Percentiles rank a stretch among this genome's conserved stretches.
These are phyloP conservation scores for Cepphus grylle DNA, from an alignment of 2,113 vertebrate genomes.

Conservation along the genomic window DNA sequence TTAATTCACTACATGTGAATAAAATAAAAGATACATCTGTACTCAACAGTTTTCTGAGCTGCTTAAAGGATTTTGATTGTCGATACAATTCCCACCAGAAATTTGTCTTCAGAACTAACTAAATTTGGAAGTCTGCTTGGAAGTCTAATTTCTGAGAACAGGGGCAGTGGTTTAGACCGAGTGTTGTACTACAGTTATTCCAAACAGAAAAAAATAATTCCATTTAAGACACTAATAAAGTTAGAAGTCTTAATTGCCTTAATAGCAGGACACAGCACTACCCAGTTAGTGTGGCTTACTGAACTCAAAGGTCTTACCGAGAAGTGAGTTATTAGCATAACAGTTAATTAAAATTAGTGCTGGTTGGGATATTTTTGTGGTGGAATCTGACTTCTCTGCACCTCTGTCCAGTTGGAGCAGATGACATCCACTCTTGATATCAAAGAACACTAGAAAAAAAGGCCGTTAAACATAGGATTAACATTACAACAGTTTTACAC, in stretches of 20 bases:
- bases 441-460: not conserved
- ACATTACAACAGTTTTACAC: not conserved
- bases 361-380: not conserved
- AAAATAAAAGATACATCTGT: not conserved
- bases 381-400: not conserved
- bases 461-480: not conserved
- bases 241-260: not conserved
- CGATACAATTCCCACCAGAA: not conserved
- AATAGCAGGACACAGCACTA: not conserved
- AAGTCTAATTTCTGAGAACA: not conserved
- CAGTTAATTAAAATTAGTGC: not conserved
- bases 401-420: not conserved
- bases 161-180: accelerated
- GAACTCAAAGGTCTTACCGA: not conserved
- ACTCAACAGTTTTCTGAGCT: not conserved
- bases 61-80: not conserved
- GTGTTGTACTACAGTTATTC: accelerated
- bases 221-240: accelerated
- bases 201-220: not conserved
- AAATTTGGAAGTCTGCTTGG: not conserved
- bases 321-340: not conserved
- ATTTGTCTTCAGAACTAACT: not conserved
- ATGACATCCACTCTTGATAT: not conserved
- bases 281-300: not conserved
- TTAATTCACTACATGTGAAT: not conserved